Evolutionary conservation across 2,797 vertebrate genomes (phyloP).

Genomic region (Coracias cyanogaster): DNA sequence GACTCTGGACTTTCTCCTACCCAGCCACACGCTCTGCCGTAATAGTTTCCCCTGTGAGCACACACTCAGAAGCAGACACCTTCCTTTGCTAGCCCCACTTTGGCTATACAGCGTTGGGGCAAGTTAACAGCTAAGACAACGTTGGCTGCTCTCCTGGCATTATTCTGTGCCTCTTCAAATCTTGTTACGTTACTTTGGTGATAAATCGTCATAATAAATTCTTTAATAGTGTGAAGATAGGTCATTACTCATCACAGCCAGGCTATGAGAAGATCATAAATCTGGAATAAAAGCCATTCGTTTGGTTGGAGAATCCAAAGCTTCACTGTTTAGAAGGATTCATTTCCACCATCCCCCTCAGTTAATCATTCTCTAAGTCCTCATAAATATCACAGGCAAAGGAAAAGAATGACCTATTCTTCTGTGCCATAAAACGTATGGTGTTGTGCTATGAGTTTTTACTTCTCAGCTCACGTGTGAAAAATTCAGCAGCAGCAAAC

Average conservation of each 20-base stretch:
- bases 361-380: conserved; percentile 68
- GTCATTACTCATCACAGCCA: conserved; percentile 47
- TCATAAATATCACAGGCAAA: conserved; percentile 65
- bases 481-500: not conserved
- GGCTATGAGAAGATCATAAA: conserved; percentile 63
- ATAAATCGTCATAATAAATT: conserved; percentile 68
- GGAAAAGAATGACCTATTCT: conserved; percentile 20
- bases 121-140: not conserved
- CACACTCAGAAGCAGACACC: not conserved
- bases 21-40: not conserved
- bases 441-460: conserved; percentile 9
- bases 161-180: conserved; percentile 13
- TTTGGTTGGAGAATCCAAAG: conserved; percentile 69
- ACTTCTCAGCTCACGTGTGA: conserved; percentile 27
- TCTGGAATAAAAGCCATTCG: conserved; percentile 62
- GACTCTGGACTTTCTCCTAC: not conserved
- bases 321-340: conserved; percentile 66
- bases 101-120: not conserved
- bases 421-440: conserved; percentile 27
- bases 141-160: conserved; percentile 7
- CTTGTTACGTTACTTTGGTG: conserved; percentile 53
- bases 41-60: not conserved
- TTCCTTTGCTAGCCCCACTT: not conserved
- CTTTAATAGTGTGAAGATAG: conserved; percentile 62
- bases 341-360: conserved; percentile 59